These are phyloP conservation scores for Drosophila heteroneura DNA, from an alignment of 2,888 invertebrate species.

Conservation along the genomic window DNA sequence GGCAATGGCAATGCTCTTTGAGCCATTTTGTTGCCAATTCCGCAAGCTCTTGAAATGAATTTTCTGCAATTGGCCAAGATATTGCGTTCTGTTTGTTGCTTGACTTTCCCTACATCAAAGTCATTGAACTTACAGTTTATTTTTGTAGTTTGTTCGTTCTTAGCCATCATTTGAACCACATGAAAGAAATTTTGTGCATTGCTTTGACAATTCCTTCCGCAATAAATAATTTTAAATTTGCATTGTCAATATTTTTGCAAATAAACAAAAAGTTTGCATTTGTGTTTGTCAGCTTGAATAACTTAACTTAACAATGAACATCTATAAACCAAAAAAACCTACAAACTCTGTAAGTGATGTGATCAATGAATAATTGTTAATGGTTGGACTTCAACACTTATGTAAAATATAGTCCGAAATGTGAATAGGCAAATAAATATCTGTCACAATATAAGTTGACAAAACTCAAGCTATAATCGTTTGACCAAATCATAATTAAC, in stretches of 20 bases:
- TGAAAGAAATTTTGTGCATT: constrained; percentile 22
- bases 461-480: background rate
- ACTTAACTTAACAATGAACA: background rate
- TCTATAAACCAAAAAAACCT: background rate
- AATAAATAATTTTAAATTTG: constrained; percentile 35
- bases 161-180: constrained; percentile 40
- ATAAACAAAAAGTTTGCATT: background rate
- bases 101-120: constrained; percentile 40
- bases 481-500: background rate
- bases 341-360: background rate
- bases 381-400: background rate
- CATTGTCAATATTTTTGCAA: background rate
- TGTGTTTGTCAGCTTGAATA: constrained; percentile 9
- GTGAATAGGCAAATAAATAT: background rate
- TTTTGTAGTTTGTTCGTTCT: constrained; percentile 1
- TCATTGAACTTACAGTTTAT: constrained; percentile 57
- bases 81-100: constrained; percentile 49
- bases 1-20: constrained; percentile 59
- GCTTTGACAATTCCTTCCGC: constrained; percentile 22
- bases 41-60: constrained; percentile 45
- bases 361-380: background rate
- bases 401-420: background rate
- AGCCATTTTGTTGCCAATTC: constrained; percentile 70
- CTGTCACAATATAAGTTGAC: background rate
- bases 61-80: constrained; percentile 59